phyloP scores from a whole-genome alignment of 92 coral and sea anemone species.

The Paragorgia papillata region DNA sequence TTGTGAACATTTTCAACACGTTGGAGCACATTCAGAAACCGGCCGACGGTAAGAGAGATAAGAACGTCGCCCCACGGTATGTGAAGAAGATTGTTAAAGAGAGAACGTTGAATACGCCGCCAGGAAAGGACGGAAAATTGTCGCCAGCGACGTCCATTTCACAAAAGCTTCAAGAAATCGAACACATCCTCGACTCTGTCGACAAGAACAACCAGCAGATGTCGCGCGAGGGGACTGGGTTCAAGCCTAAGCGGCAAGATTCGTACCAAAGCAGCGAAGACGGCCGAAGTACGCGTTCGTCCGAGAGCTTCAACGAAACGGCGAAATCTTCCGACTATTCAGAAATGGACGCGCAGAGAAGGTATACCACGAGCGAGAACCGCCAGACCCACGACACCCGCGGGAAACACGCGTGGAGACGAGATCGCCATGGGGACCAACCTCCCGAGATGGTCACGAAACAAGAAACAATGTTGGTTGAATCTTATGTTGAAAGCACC shows the following conservation, averaged over 20 bases:
- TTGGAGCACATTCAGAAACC: constrained; percentile 19
- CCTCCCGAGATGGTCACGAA: constrained; percentile 16
- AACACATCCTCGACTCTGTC: constrained; percentile 25
- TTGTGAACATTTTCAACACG: constrained; percentile 36
- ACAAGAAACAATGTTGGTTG: constrained; percentile 11
- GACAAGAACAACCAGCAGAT: constrained; percentile 32
- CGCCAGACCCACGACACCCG: constrained; percentile 28
- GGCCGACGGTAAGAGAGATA: background rate
- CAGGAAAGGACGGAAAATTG: constrained; percentile 1
- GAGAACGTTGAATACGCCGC: background rate
- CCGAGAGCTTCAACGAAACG: background rate
- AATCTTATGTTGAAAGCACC: constrained; percentile 16
- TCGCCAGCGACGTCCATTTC: constrained; percentile 36
- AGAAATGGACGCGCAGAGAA: background rate
- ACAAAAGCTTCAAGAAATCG: constrained; percentile 24
- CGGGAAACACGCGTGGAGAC: constrained; percentile 12
- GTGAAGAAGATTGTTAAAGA: constrained; percentile 5
- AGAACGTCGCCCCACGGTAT: background rate
- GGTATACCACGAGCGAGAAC: constrained; percentile 16
- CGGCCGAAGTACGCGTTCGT: background rate
- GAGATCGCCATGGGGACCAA: background rate
- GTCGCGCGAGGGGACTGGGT: background rate
- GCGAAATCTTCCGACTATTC: constrained; percentile 2
- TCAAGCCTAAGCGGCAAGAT: background rate
- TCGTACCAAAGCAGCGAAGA: constrained; percentile 6